phyloP scores from a whole-genome alignment of 2,797 vertebrate genomes.

The Anniella stebbinsi region DNA sequence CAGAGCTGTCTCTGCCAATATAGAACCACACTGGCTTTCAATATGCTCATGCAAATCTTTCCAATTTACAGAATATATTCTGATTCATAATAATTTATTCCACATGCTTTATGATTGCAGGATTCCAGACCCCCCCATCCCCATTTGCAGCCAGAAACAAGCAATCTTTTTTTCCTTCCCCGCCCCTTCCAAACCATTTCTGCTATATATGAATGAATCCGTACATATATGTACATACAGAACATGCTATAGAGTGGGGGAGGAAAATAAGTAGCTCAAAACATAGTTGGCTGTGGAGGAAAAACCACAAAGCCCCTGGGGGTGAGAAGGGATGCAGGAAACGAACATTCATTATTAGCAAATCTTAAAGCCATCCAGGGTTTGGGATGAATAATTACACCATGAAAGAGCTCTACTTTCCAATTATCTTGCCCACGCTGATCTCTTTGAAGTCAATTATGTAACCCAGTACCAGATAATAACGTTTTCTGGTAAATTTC shows the following conservation, averaged over 20 bases:
- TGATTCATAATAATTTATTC: neutral
- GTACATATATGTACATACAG: neutral
- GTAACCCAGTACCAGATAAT: constrained; percentile 38
- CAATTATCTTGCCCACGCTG: constrained; percentile 16
- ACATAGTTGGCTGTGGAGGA: neutral
- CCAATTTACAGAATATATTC: neutral
- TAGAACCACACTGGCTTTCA: neutral
- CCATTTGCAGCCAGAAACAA: neutral
- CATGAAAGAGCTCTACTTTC: constrained; percentile 42
- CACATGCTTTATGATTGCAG: too few relatives aligned
- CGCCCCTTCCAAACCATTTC: neutral
- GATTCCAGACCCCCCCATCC: neutral
- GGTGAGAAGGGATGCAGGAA: constrained; percentile 16
- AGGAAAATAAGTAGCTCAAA: neutral
- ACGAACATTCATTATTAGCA: constrained; percentile 8
- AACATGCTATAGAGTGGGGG: neutral
- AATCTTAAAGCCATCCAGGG: constrained; percentile 2
- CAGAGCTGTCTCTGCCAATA: neutral
- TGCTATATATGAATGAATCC: neutral
- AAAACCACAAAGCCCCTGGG: neutral
- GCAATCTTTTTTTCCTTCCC: too few relatives aligned
- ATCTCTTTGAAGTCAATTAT: constrained; percentile 45
- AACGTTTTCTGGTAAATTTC: constrained; percentile 28
- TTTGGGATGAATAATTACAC: constrained; percentile 42
- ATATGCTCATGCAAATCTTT: too few relatives aligned